Conservation (phyloP, 1,140 invertebrate species). For the Trichonephila clavipes region DNA sequence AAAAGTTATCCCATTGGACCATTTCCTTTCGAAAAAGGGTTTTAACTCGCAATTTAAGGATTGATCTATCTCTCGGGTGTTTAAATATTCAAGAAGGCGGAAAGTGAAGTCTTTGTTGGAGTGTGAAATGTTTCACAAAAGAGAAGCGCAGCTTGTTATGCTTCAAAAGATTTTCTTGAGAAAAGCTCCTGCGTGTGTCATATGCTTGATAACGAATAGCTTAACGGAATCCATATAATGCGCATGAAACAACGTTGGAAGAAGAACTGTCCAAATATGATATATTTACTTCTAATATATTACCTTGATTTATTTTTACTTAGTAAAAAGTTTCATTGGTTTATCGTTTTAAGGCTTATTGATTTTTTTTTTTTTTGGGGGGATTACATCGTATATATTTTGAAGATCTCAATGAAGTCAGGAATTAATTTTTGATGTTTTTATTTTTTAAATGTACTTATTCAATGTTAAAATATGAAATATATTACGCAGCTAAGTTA, state of each 20-base stretch:
- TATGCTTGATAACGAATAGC: constrained; percentile 1
- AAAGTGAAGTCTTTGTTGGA: constrained; percentile 44
- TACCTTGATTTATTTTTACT: neutral
- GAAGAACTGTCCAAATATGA: neutral
- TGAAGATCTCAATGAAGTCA: too few species aligned
- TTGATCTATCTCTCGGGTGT: constrained; percentile 65
- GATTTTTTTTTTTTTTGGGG: neutral
- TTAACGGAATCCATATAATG: neutral
- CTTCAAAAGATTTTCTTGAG: constrained; percentile 28
- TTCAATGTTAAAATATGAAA: too few species aligned
- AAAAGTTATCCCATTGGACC: neutral
- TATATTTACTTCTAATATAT: neutral
- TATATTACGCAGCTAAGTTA: too few species aligned
- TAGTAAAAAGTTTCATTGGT: neutral
- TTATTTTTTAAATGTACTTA: too few species aligned
- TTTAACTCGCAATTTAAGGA: constrained; percentile 68
- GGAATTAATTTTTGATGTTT: too few species aligned
- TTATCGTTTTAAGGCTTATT: neutral
- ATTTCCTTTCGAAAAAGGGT: neutral
- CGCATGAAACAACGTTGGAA: neutral
- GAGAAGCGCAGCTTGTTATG: constrained; percentile 12
- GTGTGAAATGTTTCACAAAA: constrained; percentile 47
- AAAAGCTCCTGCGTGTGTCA: neutral
- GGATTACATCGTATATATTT: neutral
- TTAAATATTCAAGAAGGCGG: constrained; percentile 69